Conservation (phyloP, 1,140 invertebrate species). For the Drosophila malerkotliana region DNA sequence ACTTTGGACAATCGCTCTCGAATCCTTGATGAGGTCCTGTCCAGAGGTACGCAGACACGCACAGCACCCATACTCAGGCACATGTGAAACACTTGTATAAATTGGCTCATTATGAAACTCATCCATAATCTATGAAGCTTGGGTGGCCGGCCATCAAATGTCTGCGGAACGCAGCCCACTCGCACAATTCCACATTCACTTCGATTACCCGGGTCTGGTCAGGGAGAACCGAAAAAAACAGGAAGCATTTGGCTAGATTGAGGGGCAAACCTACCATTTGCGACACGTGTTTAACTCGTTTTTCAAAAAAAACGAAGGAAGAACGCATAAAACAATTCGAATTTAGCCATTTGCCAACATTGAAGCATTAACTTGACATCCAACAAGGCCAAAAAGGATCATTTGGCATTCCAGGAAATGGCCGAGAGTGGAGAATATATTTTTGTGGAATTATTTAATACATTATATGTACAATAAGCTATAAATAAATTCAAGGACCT, state of each 20-base stretch:
- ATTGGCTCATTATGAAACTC: constrained; percentile 81
- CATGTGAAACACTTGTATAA: constrained; percentile 74
- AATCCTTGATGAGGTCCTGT: constrained; percentile 64
- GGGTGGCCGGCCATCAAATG: constrained; percentile 69
- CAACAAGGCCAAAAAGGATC: neutral
- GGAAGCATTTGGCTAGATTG: constrained; percentile 20
- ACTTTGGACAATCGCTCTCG: constrained; percentile 47
- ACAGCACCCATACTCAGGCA: constrained; percentile 12
- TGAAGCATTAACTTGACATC: constrained; percentile 65
- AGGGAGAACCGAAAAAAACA: neutral
- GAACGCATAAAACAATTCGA: constrained; percentile 75
- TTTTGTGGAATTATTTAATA: no score
- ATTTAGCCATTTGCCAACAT: constrained; percentile 78
- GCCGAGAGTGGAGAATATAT: neutral
- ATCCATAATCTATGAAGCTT: constrained; percentile 80
- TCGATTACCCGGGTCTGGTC: constrained; percentile 46
- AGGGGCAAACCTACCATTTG: constrained; percentile 63
- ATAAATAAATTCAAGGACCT: constrained; percentile 49
- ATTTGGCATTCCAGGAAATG: neutral
- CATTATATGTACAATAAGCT: neutral
- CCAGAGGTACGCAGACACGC: constrained; percentile 28
- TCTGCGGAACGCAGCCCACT: constrained; percentile 11
- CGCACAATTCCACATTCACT: constrained; percentile 44
- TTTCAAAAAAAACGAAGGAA: constrained; percentile 58
- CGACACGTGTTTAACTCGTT: constrained; percentile 81